Evolutionary conservation across 2,113 vertebrate genomes (phyloP).

Genomic region (Semnornis frantzii): DNA sequence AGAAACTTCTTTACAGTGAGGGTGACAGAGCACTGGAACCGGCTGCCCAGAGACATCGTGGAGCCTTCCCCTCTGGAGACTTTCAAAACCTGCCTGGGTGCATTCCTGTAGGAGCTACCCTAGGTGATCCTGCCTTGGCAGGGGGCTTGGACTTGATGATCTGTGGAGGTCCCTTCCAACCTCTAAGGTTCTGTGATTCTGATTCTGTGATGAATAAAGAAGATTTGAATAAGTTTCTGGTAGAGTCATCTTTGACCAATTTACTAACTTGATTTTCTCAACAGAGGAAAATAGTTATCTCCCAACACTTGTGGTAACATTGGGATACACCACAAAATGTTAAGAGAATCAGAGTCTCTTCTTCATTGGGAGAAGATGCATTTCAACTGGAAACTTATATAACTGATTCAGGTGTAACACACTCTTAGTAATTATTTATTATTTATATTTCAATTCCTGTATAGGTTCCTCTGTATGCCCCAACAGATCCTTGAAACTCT

Average conservation of each 20-base stretch:
- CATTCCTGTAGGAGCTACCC: too few relatives aligned
- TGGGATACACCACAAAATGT: slow-evolving; percentile 38
- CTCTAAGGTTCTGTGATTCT: too few relatives aligned
- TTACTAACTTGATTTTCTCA: slow-evolving; percentile 68
- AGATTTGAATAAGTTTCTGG: slow-evolving; percentile 61
- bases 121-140: too few relatives aligned
- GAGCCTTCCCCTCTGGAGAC: too few relatives aligned
- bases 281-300: slow-evolving; percentile 67
- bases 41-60: too few relatives aligned
- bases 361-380: slow-evolving; percentile 13
- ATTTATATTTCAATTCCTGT: not conserved
- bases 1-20: too few relatives aligned
- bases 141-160: too few relatives aligned
- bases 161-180: too few relatives aligned
- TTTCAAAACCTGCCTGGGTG: too few relatives aligned
- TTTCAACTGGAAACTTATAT: slow-evolving; percentile 30
- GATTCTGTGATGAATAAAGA: slow-evolving; percentile 22
- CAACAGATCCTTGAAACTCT: not conserved
- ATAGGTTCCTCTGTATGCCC: not conserved
- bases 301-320: slow-evolving; percentile 34
- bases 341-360: slow-evolving; percentile 22
- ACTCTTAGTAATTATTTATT: slow-evolving; percentile 19
- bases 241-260: slow-evolving; percentile 65
- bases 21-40: too few relatives aligned
- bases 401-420: slow-evolving; percentile 1